Conservation (phyloP, 2,113 vertebrate genomes). For the Dasyornis broadbenti region DNA sequence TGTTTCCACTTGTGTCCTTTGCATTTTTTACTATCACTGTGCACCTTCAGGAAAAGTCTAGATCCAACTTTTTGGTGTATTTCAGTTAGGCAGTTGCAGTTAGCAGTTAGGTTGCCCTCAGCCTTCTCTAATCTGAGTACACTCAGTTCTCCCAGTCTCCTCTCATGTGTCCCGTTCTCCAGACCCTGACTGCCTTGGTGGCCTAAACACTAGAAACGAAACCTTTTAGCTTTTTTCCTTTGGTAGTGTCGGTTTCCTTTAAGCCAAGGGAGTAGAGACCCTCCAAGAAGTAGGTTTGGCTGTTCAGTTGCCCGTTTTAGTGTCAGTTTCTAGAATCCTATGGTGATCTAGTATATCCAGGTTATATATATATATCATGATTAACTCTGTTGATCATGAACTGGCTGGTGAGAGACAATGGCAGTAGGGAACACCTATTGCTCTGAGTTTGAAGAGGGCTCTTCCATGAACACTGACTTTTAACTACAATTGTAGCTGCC, state of each 20-base stretch:
- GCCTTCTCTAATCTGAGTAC: not conserved
- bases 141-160: not conserved
- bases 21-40: not conserved
- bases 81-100: not conserved
- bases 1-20: not conserved
- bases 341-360: not conserved
- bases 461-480: not conserved
- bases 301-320: not conserved
- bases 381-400: not conserved
- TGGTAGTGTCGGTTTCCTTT: not conserved
- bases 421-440: not conserved
- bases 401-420: not conserved
- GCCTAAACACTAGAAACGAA: not conserved
- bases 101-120: not conserved
- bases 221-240: not conserved
- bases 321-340: not conserved
- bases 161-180: fast-evolving
- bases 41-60: not conserved
- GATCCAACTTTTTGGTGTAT: not conserved
- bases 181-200: not conserved
- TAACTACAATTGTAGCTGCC: not conserved
- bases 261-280: not conserved
- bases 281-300: not conserved
- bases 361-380: too few relatives aligned
- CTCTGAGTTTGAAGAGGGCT: not conserved